These are phyloP conservation scores for Ferrisia virgata DNA, from an alignment of 2,888 invertebrate genomes.

Conservation along the genomic window DNA sequence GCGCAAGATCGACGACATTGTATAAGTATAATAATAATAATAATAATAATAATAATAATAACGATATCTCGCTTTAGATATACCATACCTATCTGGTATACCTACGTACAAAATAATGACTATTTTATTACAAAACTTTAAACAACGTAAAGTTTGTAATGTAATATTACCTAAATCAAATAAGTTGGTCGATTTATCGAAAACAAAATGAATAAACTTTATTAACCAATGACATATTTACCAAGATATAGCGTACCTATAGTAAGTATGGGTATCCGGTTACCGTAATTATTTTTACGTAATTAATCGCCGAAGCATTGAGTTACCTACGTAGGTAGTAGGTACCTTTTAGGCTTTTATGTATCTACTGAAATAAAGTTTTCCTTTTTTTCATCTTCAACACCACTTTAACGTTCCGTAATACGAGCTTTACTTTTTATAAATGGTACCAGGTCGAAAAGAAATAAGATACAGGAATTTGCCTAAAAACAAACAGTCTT, in stretches of 20 bases:
- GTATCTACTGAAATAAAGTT: neutral
- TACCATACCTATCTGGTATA: no score
- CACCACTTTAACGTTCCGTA: neutral
- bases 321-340: neutral
- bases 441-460: neutral
- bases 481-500: neutral
- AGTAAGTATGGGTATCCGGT: neutral
- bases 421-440: neutral
- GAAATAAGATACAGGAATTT: neutral
- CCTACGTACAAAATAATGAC: constrained; percentile 2
- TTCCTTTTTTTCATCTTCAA: neutral
- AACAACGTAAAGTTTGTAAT: neutral
- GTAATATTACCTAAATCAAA: constrained; percentile 6
- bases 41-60: no score
- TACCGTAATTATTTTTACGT: constrained; percentile 18
- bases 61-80: neutral
- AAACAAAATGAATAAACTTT: neutral
- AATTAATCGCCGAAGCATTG: neutral
- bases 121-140: constrained; percentile 11
- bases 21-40: neutral
- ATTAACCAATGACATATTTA: neutral
- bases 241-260: neutral
- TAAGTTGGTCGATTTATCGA: neutral
- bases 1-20: constrained; percentile 1
- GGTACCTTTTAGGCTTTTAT: no score